Evolutionary conservation across 1,140 invertebrate genomes (phyloP).

Genomic region (Eufriesea mexicana): DNA sequence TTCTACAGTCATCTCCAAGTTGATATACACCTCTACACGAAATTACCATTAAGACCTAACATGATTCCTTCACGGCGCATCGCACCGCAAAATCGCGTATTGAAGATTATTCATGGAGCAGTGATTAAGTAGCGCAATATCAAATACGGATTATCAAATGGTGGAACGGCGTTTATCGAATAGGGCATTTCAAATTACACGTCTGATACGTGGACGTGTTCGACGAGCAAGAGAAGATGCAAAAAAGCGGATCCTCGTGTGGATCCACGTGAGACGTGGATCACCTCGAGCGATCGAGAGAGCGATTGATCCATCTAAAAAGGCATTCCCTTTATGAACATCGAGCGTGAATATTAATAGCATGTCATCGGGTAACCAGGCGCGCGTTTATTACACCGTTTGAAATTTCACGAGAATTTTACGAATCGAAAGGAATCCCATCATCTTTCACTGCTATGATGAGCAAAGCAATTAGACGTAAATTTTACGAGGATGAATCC

Average conservation of each 20-base stretch:
- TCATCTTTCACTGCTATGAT: too few relatives aligned
- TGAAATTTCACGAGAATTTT: neutral
- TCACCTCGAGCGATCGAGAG: too few relatives aligned
- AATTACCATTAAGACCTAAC: neutral
- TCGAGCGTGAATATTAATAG: conserved; percentile 15
- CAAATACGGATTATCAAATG: too few relatives aligned
- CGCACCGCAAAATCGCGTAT: neutral
- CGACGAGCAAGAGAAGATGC: neutral
- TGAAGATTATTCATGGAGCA: neutral
- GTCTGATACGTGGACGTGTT: neutral
- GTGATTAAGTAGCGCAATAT: neutral
- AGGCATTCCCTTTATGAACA: neutral
- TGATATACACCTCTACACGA: too few relatives aligned
- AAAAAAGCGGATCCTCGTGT: conserved; percentile 6
- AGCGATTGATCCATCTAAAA: neutral
- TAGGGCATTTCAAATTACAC: conserved; percentile 24
- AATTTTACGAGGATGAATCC: too few relatives aligned
- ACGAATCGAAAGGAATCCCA: too few relatives aligned
- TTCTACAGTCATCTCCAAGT: neutral
- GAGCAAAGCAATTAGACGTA: too few relatives aligned
- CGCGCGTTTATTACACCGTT: neutral
- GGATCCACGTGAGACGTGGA: conserved; percentile 16
- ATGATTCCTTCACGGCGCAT: neutral
- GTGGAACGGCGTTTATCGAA: neutral
- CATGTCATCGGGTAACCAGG: neutral